Evolutionary conservation across 37 sponge, comb jelly and placozoan species (phyloP), one percentile per base, ranked within the genome.

Genomic region (Axinella damicornis): DNA sequence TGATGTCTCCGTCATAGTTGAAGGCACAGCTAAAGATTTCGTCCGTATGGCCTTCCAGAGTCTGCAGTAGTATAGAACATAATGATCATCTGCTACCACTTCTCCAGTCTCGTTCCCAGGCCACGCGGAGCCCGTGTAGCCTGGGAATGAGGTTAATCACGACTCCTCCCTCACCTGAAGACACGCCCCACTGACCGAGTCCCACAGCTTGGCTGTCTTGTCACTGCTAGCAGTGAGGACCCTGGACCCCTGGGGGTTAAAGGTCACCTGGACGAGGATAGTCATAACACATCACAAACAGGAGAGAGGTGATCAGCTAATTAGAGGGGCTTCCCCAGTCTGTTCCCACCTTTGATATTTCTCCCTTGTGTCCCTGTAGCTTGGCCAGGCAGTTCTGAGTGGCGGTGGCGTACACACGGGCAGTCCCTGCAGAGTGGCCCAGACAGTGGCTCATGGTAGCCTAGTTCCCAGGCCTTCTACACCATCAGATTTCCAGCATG

Each of bases 11-110:
- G 52, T 90, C 91, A 71, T 99, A 99, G 88, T 95, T 99, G 94
- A 96, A 99, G 17, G 93, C 77, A 79, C 93, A 94, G 61, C 95
- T 91, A 79, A 99, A 96, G 30, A 99, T 90, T 68, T 99, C 99
- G 65, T 99, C 99, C 21, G 88, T 77, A 60, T 99, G 99, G 13
- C 99, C 99, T 68, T 93, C 97, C 65, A 99, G 85, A 0, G 69
- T 78, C 95, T 97, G 90, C 65, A 78, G 41, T 15, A 79, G 21
- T 27, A 16, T 16, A 25, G 52, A 77, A 15, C 55, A 64, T 24
- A 21, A 64, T 5, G 35, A 65, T 39, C 12, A 71, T 31, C 25
- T 61, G 12, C 62, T 5, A 61, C 25, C 62, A 5, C 64, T 9
- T 61, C 33, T 16, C 31, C 41, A 17, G 46, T 9, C 46, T 9